phyloP scores from a whole-genome alignment of 2,888 invertebrate species.

The Caenorhabditis wallacei region DNA sequence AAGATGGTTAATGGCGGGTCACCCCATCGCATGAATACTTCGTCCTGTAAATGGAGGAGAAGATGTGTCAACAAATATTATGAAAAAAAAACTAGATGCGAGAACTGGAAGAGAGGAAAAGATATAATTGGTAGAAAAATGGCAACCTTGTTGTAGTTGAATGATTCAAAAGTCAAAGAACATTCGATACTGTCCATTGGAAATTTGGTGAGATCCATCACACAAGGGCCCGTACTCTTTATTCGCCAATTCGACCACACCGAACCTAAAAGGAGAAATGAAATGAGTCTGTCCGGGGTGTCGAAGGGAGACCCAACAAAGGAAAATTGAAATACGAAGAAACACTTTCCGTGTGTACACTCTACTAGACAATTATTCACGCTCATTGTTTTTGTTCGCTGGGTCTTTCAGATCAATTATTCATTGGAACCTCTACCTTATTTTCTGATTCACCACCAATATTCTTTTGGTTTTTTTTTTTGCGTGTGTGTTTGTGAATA shows the following conservation, averaged over 20 bases:
- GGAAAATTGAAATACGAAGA: conserved; percentile 7
- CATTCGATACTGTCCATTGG: conserved; percentile 82
- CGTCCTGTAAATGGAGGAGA: conserved; percentile 59
- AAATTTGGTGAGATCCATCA: conserved; percentile 81
- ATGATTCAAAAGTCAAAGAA: conserved; percentile 81
- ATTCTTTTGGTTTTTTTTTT: not conserved
- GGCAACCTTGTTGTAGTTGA: conserved; percentile 81
- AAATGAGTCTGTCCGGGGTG: not conserved
- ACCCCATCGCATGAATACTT: conserved; percentile 78
- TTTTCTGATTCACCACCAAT: not conserved
- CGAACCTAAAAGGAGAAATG: conserved; percentile 74
- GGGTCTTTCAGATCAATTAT: conserved; percentile 51
- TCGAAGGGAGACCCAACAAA: not conserved
- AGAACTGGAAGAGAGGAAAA: conserved; percentile 5
- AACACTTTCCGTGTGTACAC: conserved; percentile 27
- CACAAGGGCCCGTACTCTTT: conserved; percentile 82
- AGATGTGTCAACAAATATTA: conserved; percentile 13
- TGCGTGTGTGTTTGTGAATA: not conserved
- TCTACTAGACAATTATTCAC: conserved; percentile 58
- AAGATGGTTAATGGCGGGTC: conserved; percentile 72
- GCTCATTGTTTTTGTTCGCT: conserved; percentile 56
- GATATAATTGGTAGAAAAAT: conserved; percentile 41
- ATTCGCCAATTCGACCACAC: conserved; percentile 83
- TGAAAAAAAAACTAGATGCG: conserved; percentile 37
- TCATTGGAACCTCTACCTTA: conserved; percentile 30